Evolutionary conservation across 2,888 invertebrate species (phyloP), one percentile per base, ranked within the genome.

Genomic region (Nemurella pictetii): DNA sequence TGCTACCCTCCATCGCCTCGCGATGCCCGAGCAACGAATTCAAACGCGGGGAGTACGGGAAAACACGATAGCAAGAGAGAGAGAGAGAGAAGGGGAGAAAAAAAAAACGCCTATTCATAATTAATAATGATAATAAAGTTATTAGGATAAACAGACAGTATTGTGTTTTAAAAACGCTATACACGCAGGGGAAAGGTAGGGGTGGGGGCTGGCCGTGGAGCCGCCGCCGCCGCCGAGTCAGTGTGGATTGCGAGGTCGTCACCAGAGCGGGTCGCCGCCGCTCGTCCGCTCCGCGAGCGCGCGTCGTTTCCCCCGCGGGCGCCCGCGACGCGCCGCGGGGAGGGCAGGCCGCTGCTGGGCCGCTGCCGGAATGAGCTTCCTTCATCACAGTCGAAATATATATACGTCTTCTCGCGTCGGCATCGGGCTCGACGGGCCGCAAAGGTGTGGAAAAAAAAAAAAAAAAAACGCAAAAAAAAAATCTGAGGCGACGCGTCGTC

Each of bases 301-400:
- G 20, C 9, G 55, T 55, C 55, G n/a, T n/a, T n/a, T n/a, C n/a
- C n/a, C n/a, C n/a, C n/a, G n/a, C n/a, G n/a, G n/a, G n/a, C 20
- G 55, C 55, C 55, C 55, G 55, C 55, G n/a, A n/a, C 55, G 55
- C 55, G 55, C 9, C 2, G 55, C 15, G 55, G 15, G 55, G 55
- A 20, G 15, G 55, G 55, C 55, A 55, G 55, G 55, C 55, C 36
- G 84, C 85, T 83, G 84, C 85, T 85, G 78, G 78, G 85, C 74
- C 77, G 82, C 86, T 85, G 84, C 85, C 86, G 87, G 86, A 87
- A 86, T 87, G 87, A 86, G 86, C 87, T 86, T 86, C 85, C 87
- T 81, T 86, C 87, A 87, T 87, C 87, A 87, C 87, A 87, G 87
- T 86, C 86, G 86, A 86, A 86, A 86, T 85, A 86, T 85, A 84